phyloP scores from a whole-genome alignment of 2,113 vertebrate species.

The Carollia perspicillata region DNA sequence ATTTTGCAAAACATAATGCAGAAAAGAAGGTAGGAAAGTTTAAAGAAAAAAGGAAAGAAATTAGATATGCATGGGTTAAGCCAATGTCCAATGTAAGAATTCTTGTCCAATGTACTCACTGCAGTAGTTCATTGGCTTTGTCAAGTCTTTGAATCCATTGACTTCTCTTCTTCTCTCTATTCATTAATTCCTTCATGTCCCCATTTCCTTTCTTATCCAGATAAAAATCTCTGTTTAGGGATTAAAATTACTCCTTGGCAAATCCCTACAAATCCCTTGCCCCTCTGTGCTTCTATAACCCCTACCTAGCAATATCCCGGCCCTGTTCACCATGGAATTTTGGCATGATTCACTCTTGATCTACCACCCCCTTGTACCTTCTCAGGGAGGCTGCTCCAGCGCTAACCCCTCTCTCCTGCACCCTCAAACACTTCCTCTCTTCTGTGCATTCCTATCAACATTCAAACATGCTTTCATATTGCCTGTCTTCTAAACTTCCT shows the following conservation, averaged over 20 bases:
- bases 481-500: neutral
- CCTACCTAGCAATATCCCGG: neutral
- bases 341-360: neutral
- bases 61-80: neutral
- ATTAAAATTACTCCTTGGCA: neutral
- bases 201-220: neutral
- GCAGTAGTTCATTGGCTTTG: neutral
- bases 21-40: neutral
- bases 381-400: neutral
- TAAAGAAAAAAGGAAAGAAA: neutral
- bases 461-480: neutral
- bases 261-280: neutral
- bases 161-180: neutral
- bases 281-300: neutral
- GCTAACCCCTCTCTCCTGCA: neutral
- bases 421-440: neutral
- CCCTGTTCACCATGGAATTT: neutral
- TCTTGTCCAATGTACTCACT: neutral
- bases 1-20: neutral
- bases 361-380: neutral
- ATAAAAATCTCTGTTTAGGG: neutral
- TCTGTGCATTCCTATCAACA: neutral
- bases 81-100: neutral
- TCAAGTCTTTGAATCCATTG: neutral
- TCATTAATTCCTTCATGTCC: neutral